These are phyloP conservation scores for Alitta virens DNA, from an alignment of 2,888 invertebrate species.

Conservation along the genomic window DNA sequence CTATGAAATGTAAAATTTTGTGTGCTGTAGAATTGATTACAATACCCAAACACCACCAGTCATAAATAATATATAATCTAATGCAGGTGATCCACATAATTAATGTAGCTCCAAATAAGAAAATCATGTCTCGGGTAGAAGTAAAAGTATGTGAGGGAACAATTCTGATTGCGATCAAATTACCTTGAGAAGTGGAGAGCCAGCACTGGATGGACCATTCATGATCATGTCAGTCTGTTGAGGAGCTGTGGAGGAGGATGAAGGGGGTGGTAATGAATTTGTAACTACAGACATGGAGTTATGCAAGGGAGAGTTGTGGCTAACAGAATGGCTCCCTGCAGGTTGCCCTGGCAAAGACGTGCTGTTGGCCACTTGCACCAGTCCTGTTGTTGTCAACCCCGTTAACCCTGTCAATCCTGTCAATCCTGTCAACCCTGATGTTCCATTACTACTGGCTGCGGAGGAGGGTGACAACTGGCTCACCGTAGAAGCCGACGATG, in stretches of 20 bases:
- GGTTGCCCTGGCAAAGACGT: background rate
- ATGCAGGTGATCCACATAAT: no score
- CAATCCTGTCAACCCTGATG: no score
- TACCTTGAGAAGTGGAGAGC: constrained; percentile 44
- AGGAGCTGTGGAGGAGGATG: constrained; percentile 9
- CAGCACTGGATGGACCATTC: constrained; percentile 60
- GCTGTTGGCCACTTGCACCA: background rate
- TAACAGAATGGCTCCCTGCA: constrained; percentile 34
- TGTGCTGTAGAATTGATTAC: no score
- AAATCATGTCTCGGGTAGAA: no score
- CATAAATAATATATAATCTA: no score
- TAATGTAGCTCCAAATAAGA: no score
- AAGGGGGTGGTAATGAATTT: constrained; percentile 41
- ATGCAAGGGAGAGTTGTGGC: constrained; percentile 24
- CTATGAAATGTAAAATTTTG: no score
- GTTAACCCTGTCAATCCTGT: no score
- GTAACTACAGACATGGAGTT: constrained; percentile 40
- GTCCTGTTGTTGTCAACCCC: background rate
- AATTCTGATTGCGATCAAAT: no score
- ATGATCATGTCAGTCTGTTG: constrained; percentile 40
- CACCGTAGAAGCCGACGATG: constrained; percentile 4
- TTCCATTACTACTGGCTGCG: no score
- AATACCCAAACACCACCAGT: no score
- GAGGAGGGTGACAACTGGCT: constrained; percentile 6
- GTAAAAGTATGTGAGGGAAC: no score